Percentiles rank a stretch among this genome's conserved stretches.
Evolutionary conservation across 2,888 invertebrate species (phyloP).

Genomic region (Junonia oenone): DNA sequence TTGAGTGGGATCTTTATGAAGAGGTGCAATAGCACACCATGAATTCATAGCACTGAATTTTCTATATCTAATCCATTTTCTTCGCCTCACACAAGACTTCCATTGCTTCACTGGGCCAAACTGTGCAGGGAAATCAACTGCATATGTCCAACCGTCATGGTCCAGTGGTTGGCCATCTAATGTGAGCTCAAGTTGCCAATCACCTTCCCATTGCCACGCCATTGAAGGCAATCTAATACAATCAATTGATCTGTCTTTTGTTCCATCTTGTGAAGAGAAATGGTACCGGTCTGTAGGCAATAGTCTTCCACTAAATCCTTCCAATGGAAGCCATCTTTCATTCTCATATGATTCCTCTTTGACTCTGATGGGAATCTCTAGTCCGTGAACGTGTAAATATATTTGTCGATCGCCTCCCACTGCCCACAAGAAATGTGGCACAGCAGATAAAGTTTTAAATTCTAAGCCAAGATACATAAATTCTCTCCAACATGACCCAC

Average conservation of each 20-base stretch:
- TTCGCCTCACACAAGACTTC: slow-evolving; percentile 93
- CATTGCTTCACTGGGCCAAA: slow-evolving; percentile 90
- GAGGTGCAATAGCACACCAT: slow-evolving; percentile 94
- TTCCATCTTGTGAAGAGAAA: slow-evolving; percentile 92
- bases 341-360: slow-evolving; percentile 96
- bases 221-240: slow-evolving; percentile 92
- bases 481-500: slow-evolving; percentile 90
- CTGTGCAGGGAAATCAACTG: slow-evolving; percentile 92
- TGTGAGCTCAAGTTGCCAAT: slow-evolving; percentile 92
- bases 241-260: slow-evolving; percentile 86
- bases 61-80: slow-evolving; percentile 93
- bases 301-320: slow-evolving; percentile 90
- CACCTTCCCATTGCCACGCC: slow-evolving; percentile 98
- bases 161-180: slow-evolving; percentile 92
- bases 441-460: slow-evolving; percentile 92
- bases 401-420: slow-evolving; percentile 95
- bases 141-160: slow-evolving; percentile 96
- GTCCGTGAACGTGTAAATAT: slow-evolving; percentile 92
- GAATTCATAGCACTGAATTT: slow-evolving; percentile 93
- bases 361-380: slow-evolving; percentile 93
- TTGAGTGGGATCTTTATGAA: slow-evolving; percentile 93
- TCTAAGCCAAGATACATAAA: slow-evolving; percentile 91
- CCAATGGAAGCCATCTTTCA: slow-evolving; percentile 95
- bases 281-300: slow-evolving; percentile 93
- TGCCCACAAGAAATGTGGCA: slow-evolving; percentile 93